Percentiles rank a stretch among this genome's conserved stretches.
Evolutionary conservation across 2,113 vertebrate species (phyloP).

Genomic region (Sturnus vulgaris): DNA sequence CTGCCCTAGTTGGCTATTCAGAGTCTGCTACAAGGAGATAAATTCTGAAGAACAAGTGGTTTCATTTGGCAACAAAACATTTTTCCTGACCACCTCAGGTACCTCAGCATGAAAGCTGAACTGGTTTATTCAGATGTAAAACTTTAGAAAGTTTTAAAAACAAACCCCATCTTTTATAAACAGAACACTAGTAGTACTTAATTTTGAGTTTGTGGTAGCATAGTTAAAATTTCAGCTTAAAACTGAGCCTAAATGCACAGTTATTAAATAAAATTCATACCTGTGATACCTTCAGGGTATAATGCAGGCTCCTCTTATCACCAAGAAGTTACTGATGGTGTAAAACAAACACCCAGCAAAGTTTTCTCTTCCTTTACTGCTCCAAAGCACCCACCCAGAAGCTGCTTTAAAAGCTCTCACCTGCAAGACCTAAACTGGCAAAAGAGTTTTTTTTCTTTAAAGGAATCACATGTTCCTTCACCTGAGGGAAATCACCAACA

Average conservation of each 20-base stretch:
- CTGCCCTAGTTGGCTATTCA: neutral
- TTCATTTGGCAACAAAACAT: neutral
- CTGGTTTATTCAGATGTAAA: neutral
- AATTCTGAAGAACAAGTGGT: neutral
- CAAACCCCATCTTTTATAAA: neutral
- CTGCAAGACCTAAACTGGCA: accelerated
- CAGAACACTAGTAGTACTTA: neutral
- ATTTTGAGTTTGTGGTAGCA: accelerated
- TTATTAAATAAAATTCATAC: neutral
- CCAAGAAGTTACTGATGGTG: too few relatives aligned
- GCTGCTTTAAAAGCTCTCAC: neutral
- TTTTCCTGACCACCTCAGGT: neutral
- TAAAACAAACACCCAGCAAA: accelerated
- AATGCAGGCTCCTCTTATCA: neutral
- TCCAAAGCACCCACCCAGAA: neutral
- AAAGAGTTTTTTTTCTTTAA: neutral
- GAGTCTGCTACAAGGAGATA: neutral
- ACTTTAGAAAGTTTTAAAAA: neutral
- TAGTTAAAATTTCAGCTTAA: neutral
- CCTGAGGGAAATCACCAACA: neutral
- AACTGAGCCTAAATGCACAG: neutral
- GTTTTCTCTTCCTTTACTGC: neutral
- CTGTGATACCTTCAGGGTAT: neutral
- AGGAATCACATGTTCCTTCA: neutral
- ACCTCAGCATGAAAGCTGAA: neutral